Conservation (phyloP, 2,888 invertebrate species). For the Diploptera punctata region DNA sequence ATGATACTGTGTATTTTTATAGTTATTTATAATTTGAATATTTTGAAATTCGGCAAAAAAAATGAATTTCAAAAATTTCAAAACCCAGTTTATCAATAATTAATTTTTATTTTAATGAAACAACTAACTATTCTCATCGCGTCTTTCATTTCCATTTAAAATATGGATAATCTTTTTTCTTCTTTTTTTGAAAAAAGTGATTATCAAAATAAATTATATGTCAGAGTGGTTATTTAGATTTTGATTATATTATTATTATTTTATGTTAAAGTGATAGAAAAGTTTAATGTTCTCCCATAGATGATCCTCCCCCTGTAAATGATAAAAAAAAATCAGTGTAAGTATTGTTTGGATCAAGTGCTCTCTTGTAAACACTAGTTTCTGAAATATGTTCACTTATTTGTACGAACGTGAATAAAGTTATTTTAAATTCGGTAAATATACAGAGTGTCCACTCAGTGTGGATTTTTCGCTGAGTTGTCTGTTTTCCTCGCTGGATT, state of each 20-base stretch:
- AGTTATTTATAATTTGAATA: neutral
- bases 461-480: too few relatives aligned
- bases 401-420: slow-evolving; percentile 21
- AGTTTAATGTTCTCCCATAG: neutral
- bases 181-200: neutral
- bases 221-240: neutral
- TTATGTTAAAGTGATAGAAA: neutral
- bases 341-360: neutral
- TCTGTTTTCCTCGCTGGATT: too few relatives aligned
- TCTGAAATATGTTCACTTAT: neutral
- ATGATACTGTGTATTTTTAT: neutral
- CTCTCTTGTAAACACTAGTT: neutral
- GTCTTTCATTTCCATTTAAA: neutral
- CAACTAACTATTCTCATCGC: neutral
- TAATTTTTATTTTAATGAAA: neutral
- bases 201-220: neutral
- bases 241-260: neutral
- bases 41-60: slow-evolving; percentile 21
- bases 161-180: neutral
- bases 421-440: neutral
- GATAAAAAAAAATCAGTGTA: too few relatives aligned
- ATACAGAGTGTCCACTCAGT: too few relatives aligned
- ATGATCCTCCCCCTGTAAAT: neutral
- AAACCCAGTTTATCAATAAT: neutral
- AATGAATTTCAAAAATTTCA: slow-evolving; percentile 30